Evolutionary conservation across 2,113 vertebrate species (phyloP).

Genomic region (Nannospalax galili): DNA sequence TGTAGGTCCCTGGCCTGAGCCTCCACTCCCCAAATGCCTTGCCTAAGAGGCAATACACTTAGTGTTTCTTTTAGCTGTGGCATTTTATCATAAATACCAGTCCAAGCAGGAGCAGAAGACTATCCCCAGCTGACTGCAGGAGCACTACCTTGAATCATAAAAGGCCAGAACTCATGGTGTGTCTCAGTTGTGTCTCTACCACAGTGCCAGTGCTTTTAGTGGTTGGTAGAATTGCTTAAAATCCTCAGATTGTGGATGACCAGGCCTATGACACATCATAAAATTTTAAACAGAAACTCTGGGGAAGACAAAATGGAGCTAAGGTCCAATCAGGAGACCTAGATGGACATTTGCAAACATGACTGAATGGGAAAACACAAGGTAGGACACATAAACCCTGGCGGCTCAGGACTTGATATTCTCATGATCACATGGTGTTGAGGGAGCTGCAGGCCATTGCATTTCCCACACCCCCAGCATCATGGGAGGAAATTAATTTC

Average conservation of each 20-base stretch:
- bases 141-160: background rate
- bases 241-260: background rate
- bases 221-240: background rate
- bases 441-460: background rate
- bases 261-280: background rate
- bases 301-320: background rate
- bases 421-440: background rate
- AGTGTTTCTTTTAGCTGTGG: background rate
- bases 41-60: background rate
- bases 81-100: background rate
- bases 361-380: background rate
- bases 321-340: background rate
- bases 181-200: background rate
- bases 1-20: background rate
- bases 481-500: no score
- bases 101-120: background rate
- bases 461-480: no score
- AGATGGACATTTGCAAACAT: background rate
- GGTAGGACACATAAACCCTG: background rate
- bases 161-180: no score
- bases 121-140: background rate
- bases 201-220: background rate
- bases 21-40: background rate
- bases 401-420: no score
- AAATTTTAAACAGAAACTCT: background rate